Base-by-base conservation (phyloP, 2,888 invertebrate species). In the Chesias legatella region DNA sequence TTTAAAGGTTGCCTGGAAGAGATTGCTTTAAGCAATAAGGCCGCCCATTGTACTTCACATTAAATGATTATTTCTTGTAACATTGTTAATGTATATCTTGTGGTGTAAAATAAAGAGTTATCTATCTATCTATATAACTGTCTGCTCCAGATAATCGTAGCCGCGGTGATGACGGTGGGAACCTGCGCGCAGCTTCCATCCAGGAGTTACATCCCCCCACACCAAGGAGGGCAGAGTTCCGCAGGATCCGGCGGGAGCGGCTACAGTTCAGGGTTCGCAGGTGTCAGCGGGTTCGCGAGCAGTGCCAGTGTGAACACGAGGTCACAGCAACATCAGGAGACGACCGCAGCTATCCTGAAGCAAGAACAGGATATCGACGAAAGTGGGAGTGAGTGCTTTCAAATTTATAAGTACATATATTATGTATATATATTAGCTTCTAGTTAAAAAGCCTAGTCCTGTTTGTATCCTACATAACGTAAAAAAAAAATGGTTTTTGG, bases 151-250 rank as follows among this genome's bases (percentile, higher is more conserved):
- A 36, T 79, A 24, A 58, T 70, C 26, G 43, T 73, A 25, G 46
- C 60, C 3, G 52, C 67, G 11, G 8, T 75, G 20, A 41, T 82
- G 10, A 65, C 72, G 3, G 11, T 72, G 7, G 49, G 69, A 21
- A 56, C 70, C 31, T 78, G 76, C 38, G 79, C 73, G 1, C 71
- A 68, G 33, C 58, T 79, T 0, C 80, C 81, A 1, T 73, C 79
- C 0, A 66, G 64, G 6, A 68, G 37, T 31, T 79, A 75, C 40
- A 66, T 80, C 8, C 78, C 79, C 1, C 75, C 65, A 26, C 29
- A 37, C 5, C 39, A 44, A 24, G 43, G 43, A 45, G 56, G 45
- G 7, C 59, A 63, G 37, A 61, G 59, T 17, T 23, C 23, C 31
- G 53, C 49, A 31, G 53, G 58, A 7, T 33, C 30, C 25, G 36